A percentile compares a stretch with the other conserved stretches of the same genome.
These are phyloP conservation scores for Paralichthys olivaceus DNA, from an alignment of 2,113 vertebrate species.

Conservation along the genomic window DNA sequence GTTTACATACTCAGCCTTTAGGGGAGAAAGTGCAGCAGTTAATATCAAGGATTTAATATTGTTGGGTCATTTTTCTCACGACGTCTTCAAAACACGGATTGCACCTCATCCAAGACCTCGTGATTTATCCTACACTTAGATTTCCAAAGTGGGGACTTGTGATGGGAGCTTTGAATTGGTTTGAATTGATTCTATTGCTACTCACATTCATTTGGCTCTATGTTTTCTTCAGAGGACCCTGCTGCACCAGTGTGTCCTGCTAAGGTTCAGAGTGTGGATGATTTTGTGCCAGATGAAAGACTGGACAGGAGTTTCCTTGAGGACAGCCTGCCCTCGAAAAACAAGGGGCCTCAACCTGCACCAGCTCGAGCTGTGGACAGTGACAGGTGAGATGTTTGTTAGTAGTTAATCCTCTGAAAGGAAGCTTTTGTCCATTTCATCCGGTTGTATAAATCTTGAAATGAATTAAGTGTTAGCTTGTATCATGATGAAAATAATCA, in stretches of 20 bases:
- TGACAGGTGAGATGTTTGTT: constrained; percentile 85
- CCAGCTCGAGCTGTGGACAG: constrained; percentile 78
- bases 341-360: constrained; percentile 42
- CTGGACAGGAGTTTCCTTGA: constrained; percentile 94
- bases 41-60: too few relatives aligned
- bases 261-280: constrained; percentile 88
- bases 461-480: too few relatives aligned
- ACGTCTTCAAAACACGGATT: too few relatives aligned
- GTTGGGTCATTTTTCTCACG: too few relatives aligned
- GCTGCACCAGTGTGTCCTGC: constrained; percentile 58
- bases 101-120: background rate
- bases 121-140: background rate
- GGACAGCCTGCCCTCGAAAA: constrained; percentile 76
- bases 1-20: too few relatives aligned
- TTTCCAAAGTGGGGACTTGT: background rate
- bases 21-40: too few relatives aligned
- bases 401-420: background rate
- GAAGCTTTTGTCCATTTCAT: background rate
- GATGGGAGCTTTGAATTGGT: background rate
- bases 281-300: constrained; percentile 92
- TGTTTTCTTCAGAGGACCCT: constrained; percentile 75
- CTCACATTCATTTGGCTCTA: background rate
- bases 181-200: background rate
- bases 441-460: background rate
- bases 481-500: background rate